These are phyloP conservation scores for Anabas testudineus DNA, from an alignment of 2,797 vertebrate genomes.

Conservation along the genomic window DNA sequence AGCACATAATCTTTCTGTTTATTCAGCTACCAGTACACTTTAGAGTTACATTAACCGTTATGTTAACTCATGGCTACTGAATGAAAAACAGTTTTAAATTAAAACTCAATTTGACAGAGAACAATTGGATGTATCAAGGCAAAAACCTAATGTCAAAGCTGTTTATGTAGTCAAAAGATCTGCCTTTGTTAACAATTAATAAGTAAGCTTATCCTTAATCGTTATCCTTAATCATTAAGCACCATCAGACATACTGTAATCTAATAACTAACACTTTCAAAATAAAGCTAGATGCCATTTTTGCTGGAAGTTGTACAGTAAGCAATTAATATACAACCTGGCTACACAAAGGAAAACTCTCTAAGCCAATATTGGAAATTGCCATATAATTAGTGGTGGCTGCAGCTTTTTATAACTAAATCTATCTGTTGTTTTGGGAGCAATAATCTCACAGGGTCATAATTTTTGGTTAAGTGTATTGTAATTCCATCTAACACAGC, in stretches of 20 bases:
- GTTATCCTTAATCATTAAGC: slow-evolving; percentile 4
- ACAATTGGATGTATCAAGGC: too few species aligned
- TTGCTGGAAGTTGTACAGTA: not conserved
- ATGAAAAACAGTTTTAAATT: too few species aligned
- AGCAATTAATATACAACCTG: not conserved
- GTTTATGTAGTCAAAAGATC: too few species aligned
- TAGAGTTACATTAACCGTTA: too few species aligned
- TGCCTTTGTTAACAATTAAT: too few species aligned
- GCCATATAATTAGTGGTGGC: not conserved
- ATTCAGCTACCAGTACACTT: not conserved
- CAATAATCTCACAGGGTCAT: slow-evolving; percentile 29
- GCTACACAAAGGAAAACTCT: not conserved
- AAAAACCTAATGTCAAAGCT: too few species aligned
- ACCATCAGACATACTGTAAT: not conserved
- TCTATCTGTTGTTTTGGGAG: slow-evolving; percentile 23
- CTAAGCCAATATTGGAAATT: not conserved
- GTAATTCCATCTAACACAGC: slow-evolving; percentile 11
- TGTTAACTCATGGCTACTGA: too few species aligned
- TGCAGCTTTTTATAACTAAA: not conserved
- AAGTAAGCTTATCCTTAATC: not conserved
- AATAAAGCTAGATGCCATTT: slow-evolving; percentile 7
- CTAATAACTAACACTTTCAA: not conserved
- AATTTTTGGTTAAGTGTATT: slow-evolving; percentile 6
- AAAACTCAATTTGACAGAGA: not conserved
- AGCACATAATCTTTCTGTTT: not conserved